Percentiles rank a stretch among this genome's conserved stretches.
phyloP scores from a whole-genome alignment of 2,113 vertebrate genomes.

The Ammospiza nelsoni region DNA sequence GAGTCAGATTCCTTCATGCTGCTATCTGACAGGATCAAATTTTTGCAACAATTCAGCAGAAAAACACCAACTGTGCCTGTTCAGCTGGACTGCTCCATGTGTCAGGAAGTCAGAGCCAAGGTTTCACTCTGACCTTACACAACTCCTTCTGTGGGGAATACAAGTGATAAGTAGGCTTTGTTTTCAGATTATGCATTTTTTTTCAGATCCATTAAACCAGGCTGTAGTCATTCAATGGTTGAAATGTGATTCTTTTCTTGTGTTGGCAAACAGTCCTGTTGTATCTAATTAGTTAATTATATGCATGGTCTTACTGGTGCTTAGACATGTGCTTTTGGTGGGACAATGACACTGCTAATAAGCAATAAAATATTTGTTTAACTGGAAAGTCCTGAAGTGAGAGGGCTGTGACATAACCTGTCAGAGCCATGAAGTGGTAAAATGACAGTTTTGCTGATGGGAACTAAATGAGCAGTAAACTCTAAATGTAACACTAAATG shows the following conservation, averaged over 20 bases:
- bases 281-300: neutral
- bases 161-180: neutral
- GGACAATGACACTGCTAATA: neutral
- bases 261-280: neutral
- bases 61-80: neutral
- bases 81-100: neutral
- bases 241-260: neutral
- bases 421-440: neutral
- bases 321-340: neutral
- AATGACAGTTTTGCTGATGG: neutral
- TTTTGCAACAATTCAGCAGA: neutral
- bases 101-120: neutral
- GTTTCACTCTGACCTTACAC: neutral
- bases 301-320: neutral
- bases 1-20: neutral
- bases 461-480: neutral
- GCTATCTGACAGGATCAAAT: neutral
- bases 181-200: neutral
- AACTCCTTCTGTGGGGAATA: neutral
- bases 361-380: neutral
- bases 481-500: neutral
- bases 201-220: neutral
- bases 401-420: neutral
- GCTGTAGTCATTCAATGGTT: neutral
- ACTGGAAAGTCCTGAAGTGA: neutral